These are phyloP conservation scores for Pelecanoides urinatrix DNA, from an alignment of 2,113 vertebrate genomes.

Conservation along the genomic window DNA sequence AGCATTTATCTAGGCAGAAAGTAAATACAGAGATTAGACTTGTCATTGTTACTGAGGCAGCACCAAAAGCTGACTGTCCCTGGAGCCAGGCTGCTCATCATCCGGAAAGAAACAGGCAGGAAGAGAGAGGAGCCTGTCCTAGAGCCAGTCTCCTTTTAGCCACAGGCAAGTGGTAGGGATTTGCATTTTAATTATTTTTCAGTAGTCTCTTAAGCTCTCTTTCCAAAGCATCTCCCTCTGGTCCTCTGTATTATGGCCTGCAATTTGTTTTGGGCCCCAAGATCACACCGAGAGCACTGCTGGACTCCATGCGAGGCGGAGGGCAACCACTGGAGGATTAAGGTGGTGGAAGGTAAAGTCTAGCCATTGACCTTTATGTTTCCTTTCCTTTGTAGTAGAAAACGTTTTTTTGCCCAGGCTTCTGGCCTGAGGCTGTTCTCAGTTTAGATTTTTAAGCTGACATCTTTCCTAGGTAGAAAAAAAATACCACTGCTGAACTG, in stretches of 20 bases:
- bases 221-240: slow-evolving; percentile 23
- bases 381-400: slow-evolving; percentile 30
- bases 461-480: not conserved
- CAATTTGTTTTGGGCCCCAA: not conserved
- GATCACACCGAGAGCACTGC: not conserved
- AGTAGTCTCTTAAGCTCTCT: slow-evolving; percentile 44
- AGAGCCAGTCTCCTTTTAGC: slow-evolving; percentile 33
- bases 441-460: not conserved
- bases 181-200: slow-evolving; percentile 52
- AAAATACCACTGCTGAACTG: not conserved
- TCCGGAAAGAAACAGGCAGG: slow-evolving; percentile 30
- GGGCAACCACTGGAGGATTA: not conserved
- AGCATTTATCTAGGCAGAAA: slow-evolving; percentile 35
- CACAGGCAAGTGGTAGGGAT: slow-evolving; percentile 28
- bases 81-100: slow-evolving; percentile 47
- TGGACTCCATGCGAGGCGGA: not conserved
- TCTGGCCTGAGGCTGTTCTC: not conserved
- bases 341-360: slow-evolving; percentile 51
- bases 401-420: not conserved
- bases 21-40: slow-evolving; percentile 62
- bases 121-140: slow-evolving; percentile 35
- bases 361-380: slow-evolving; percentile 10
- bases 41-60: slow-evolving; percentile 55
- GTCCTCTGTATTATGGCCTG: not conserved
- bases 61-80: slow-evolving; percentile 27